A percentile compares a stretch with the other conserved stretches of the same genome.
Conservation (phyloP, 2,113 vertebrate genomes). For the Oenanthe melanoleuca region DNA sequence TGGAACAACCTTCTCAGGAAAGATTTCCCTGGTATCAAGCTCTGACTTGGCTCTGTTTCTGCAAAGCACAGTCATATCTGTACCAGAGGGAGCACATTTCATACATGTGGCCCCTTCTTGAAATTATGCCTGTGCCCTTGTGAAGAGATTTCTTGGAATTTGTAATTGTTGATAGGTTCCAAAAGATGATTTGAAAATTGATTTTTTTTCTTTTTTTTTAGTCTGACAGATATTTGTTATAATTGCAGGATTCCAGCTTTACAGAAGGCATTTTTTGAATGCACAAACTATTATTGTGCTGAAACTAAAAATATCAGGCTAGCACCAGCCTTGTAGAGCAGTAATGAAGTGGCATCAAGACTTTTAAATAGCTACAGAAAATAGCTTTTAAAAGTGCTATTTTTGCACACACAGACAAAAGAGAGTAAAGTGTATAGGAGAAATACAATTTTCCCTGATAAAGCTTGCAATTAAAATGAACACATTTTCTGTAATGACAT, state of each 20-base stretch:
- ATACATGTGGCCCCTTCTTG: neutral
- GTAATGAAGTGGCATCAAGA: neutral
- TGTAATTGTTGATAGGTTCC: neutral
- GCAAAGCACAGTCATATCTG: neutral
- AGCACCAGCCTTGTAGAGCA: neutral
- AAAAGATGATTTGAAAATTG: neutral
- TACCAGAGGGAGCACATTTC: neutral
- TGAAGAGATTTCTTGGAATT: neutral
- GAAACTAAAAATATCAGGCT: conserved; percentile 17
- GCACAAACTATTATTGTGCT: neutral
- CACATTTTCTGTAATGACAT: neutral
- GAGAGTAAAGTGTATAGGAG: neutral
- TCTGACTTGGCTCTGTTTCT: neutral
- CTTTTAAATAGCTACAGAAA: conserved; percentile 16
- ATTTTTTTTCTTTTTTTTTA: neutral
- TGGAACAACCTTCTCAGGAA: neutral
- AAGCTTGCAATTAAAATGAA: neutral
- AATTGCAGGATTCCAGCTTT: neutral
- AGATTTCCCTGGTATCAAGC: neutral
- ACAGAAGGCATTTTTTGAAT: neutral
- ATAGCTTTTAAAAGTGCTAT: neutral
- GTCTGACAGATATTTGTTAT: neutral
- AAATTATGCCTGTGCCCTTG: neutral
- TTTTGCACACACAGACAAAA: neutral
- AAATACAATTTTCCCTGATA: neutral